Base-by-base conservation (phyloP, 2,113 vertebrate genomes). In the Phylloscopus whistleri region DNA sequence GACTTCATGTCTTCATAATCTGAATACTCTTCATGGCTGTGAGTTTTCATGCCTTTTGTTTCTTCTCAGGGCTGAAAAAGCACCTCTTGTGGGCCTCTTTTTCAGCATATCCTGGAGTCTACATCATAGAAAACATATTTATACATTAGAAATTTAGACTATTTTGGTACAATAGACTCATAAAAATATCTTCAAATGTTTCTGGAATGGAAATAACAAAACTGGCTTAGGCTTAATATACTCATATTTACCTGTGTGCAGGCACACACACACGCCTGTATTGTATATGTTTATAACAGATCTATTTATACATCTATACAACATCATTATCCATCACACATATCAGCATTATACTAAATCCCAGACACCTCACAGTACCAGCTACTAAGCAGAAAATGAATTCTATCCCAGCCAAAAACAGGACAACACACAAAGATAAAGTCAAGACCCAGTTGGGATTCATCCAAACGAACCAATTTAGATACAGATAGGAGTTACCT, bases 161-260 rank as follows among this genome's bases (percentile, higher is more conserved):
- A 37, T 67, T 78, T 70, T 43, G 11, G 26, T 55, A 85, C 4
- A 85, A 85, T 3, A 91, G 26, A 10, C 17, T 81, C 13, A 48
- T 33, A 58, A 60, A 91, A 80, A 43, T 31, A 4, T 73, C 49
- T 33, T 35, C 17, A 88, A 52, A 55, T n/a, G 8, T 56, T 53
- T 63, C 21, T 68, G 26, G 14, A 85, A 55, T 1, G 3, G 13
- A 85, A 92, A 11, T n/a, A 88, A 79, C 10, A 75, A 16, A 87
- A 46, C 7, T 30, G 8, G 3, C 13, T 66, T 74, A 3, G 12
- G 14, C 6, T 52, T 51, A 49, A 77, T 19, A 52, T 5, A 68
- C 2, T 10, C 30, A 4, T 13, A 51, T 18, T 16, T 41, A 23
- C 11, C 3, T 49, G 1, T n/a, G 22, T 44, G 43, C 3, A 11